Evolutionary conservation across 2,888 invertebrate genomes (phyloP).

Genomic region (Drosophila robusta): DNA sequence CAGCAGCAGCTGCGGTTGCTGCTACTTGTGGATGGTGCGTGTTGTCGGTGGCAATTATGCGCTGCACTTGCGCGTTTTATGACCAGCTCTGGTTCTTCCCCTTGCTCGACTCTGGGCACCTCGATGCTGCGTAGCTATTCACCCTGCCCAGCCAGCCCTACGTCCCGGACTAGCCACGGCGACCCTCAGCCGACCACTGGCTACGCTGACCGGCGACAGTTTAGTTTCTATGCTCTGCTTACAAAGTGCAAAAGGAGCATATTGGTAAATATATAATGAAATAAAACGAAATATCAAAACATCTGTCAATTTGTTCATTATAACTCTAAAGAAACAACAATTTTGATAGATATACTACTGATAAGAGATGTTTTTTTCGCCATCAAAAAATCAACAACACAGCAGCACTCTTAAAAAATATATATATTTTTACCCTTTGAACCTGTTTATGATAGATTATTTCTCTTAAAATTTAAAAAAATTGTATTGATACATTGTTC

Average conservation of each 20-base stretch:
- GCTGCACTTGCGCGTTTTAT: conserved; percentile 59
- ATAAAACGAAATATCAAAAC: no score
- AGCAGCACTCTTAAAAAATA: no score
- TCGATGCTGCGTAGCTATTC: conserved; percentile 6
- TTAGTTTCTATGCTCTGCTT: conserved; percentile 5
- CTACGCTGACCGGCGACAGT: conserved; percentile 39
- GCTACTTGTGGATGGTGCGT: conserved; percentile 32
- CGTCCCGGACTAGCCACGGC: not conserved
- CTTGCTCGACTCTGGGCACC: not conserved
- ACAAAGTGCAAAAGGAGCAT: not conserved
- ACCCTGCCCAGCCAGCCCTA: not conserved
- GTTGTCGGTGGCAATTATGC: conserved; percentile 54
- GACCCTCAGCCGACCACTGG: conserved; percentile 20
- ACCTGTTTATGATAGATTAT: no score
- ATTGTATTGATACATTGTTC: no score
- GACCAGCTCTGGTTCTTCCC: conserved; percentile 24
- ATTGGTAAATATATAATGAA: not conserved
- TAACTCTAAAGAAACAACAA: no score
- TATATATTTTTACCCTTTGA: no score
- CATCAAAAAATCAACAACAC: no score
- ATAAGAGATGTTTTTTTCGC: no score
- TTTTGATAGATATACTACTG: no score
- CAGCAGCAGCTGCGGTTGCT: conserved; percentile 22
- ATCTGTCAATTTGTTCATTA: no score
- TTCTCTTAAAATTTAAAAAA: no score